Evolutionary conservation across 1,140 invertebrate genomes (phyloP), one percentile per base, ranked within the genome.

Genomic region (Drosophila erecta): DNA sequence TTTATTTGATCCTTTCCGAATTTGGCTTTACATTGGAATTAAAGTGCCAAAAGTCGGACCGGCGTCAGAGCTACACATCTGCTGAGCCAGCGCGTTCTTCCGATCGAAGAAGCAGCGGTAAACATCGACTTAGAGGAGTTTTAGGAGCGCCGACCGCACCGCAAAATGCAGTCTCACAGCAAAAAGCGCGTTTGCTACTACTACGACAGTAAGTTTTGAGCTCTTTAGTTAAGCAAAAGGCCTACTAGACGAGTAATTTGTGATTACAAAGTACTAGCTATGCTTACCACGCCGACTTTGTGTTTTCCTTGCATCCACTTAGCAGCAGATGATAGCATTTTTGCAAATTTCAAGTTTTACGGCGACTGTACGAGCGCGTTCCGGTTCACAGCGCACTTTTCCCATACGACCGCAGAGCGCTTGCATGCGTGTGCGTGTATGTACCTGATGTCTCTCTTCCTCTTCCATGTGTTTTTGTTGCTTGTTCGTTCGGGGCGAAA

Each of bases 101-200:
- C 20, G 35, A 20, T 38, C 37, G 44, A 43, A 10, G 2, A 6
- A 10, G 12, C 20, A 20, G 12, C 20, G 5, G 15, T 10, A 44
- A 15, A 8, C 14, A 20, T 0, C 35, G 1, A 38, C 22, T 30
- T 30, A 1, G 50, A 30, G 12, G 33, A 11, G 11, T 3, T 24
- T 27, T 55, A 14, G 7, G 12, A 24, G 44, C 30, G 8, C 41
- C 47, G 10, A 17, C 58, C 46, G 24, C 27, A 17, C 24, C 49
- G 7, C 10, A 89, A 77, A 40, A 95, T 95, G 91, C 94, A 96
- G 93, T 95, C 96, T 11, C 97, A 98, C 79, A 97, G 95, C 84
- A 97, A 97, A 91, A 98, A 98, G 93, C 95, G 97, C 92, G 98
- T 99, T 60, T 99, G 98, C 93, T 99, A 99, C 93, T 99, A 99